Evolutionary conservation across 2,888 invertebrate species (phyloP).

Genomic region (Parnassius glacialis): DNA sequence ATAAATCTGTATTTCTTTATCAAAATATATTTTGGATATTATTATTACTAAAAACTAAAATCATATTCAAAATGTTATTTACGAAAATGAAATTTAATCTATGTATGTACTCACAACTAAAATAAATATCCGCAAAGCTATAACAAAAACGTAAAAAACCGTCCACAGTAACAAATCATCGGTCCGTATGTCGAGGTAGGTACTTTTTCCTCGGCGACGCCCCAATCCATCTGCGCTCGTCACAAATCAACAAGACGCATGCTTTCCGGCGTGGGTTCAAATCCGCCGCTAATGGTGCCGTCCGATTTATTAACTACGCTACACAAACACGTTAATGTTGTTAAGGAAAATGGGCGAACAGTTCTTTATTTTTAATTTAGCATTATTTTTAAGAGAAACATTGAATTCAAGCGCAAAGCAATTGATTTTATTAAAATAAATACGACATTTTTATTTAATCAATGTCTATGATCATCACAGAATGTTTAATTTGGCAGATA

Average conservation of each 20-base stretch:
- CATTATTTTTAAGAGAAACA: constrained; percentile 1
- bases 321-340: constrained; percentile 56
- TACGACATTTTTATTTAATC: too few species aligned
- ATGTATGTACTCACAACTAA: too few species aligned
- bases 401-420: background rate
- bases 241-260: constrained; percentile 77
- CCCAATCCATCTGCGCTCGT: constrained; percentile 64
- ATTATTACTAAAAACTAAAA: too few species aligned
- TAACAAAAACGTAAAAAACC: background rate
- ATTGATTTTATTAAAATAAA: too few species aligned
- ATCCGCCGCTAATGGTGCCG: constrained; percentile 61
- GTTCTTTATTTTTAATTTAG: constrained; percentile 7
- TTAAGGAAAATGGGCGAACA: constrained; percentile 41
- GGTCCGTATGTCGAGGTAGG: constrained; percentile 30
- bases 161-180: constrained; percentile 36
- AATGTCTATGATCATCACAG: too few species aligned
- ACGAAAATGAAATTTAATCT: too few species aligned
- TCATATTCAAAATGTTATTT: too few species aligned
- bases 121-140: background rate
- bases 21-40: too few species aligned
- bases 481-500: too few species aligned
- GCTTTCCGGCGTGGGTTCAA: constrained; percentile 65
- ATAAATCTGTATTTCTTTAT: too few species aligned
- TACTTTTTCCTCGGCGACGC: constrained; percentile 30
- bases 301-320: constrained; percentile 61